Evolutionary conservation across 2,113 vertebrate genomes (phyloP), one percentile per base, ranked within the genome.

Genomic region (Egretta garzetta): DNA sequence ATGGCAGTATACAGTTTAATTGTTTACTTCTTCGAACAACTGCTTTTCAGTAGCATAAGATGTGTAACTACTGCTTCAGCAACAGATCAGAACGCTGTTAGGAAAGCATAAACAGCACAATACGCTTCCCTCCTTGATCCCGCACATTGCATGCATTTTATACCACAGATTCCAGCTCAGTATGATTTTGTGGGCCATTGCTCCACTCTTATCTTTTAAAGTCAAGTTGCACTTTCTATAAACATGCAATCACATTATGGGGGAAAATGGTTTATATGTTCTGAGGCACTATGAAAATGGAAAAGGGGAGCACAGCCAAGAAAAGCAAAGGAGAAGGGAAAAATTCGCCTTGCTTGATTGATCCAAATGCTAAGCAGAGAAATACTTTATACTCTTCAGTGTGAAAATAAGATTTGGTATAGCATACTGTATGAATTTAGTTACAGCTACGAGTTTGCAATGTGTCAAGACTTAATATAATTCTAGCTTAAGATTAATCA

Each of bases 361-460:
- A 91, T 86, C 76, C 32, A 55, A 82, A 91, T 26, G 7, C 67
- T 90, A 55, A 60, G 84, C 71, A 56, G 14, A 12, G 30, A 80
- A 76, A 63, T 17, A 33, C 52, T 80, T 64, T 71, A 66, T 22
- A 88, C 41, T 45, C 53, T 96, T 59, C 82, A 73, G 67, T 33
- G 4, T 87, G 88, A 92, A 72, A n/a, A 50, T 70, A 49, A 95
- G 53, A 60, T 79, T 89, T 60, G 62, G 70, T 37, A n/a, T 4
- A 32, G 60, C 56, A 73, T 53, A 47, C 76, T 35, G 17, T 37
- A 83, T 27, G 37, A 91, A 55, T 91, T 94, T 85, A 96, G 90
- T 94, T 95, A 95, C 73, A 90, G 15, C 32, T 95, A 79, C 37
- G 45, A 97, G 96, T 90, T 86, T 86, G 93, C 16, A 90, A 83